Conservation (phyloP, 2,888 invertebrate species). For the Pyrgus malvae region DNA sequence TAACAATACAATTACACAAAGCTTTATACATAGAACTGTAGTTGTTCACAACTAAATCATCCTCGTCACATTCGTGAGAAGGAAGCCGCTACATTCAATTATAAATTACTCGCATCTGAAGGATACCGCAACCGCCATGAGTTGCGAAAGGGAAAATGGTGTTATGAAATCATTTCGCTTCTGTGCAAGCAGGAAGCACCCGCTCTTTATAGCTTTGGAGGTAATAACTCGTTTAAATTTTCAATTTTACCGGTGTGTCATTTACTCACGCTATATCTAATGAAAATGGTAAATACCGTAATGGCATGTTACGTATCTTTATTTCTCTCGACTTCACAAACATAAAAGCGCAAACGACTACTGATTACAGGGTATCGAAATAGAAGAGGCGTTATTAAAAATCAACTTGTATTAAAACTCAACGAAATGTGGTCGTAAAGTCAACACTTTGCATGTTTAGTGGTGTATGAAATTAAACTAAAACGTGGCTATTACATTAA, state of each 20-base stretch:
- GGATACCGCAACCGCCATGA: conserved; percentile 40
- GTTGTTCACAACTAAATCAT: conserved; percentile 17
- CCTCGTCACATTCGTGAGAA: conserved; percentile 23
- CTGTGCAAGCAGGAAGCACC: conserved; percentile 57
- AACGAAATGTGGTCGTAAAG: too few species aligned
- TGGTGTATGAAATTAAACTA: too few species aligned
- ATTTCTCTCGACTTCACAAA: too few species aligned
- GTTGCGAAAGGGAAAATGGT: conserved; percentile 71
- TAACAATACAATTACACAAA: too few species aligned
- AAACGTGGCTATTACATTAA: too few species aligned
- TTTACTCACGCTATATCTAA: conserved; percentile 18
- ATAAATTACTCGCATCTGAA: conserved; percentile 39
- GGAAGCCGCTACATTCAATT: conserved; percentile 36
- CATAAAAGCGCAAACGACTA: too few species aligned
- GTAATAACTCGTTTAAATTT: conserved; percentile 60
- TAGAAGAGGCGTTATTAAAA: too few species aligned
- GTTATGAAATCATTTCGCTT: conserved; percentile 69
- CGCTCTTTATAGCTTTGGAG: conserved; percentile 51
- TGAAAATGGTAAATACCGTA: not conserved
- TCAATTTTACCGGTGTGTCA: conserved; percentile 41
- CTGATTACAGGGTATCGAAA: too few species aligned
- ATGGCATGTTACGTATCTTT: not conserved
- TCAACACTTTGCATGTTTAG: too few species aligned
- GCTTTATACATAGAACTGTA: too few species aligned
- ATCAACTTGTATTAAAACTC: too few species aligned